Base-by-base conservation (phyloP, 2,113 vertebrate genomes). In the Pangasianodon hypophthalmus region DNA sequence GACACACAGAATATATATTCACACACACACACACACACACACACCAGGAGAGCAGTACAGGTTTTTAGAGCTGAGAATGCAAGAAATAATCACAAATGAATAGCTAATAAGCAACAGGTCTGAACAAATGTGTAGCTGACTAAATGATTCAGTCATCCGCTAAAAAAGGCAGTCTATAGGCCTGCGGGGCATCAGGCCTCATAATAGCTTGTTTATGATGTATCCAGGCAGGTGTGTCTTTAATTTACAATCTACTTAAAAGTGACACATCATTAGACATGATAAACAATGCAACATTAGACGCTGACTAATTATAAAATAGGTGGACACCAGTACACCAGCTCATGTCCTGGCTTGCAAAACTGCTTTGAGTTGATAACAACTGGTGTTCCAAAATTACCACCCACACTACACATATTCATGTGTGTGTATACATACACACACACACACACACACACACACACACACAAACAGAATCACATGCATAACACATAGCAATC, bases 331-430 rank as follows among this genome's bases (percentile, higher is more conserved):
- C 24, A 19, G 41, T 56, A 29, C 18, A 81, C 16, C 41, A 54
- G 48, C n/a, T 48, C 52, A 80, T 64, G 58, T 50, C 75, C 37
- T n/a, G 46, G 10, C 80, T 73, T 58, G 48, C 26, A 73, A 73
- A 48, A 75, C 13, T 54, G 52, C 18, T 84, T 88, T 81, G 6
- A 88, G 32, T 9, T 60, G 60, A n/a, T 62, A 80, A 50, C 56
- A 88, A 81, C 73, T 64, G 87, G 7, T 64, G 84, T n/a, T 81
- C 87, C 75, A 88, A 50, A 88, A 48, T 60, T 56, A 71, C 50
- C n/a, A 83, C 37, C 62, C n/a, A 73, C 19, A 69, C 10, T 16
- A 10, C 19, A n/a, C 13, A 83, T 50, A 58, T 29, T 52, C 26
- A 88, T 10, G 44, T 56, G 32, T 67, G 29, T 29, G 37, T 7